Evolutionary conservation across 2,797 vertebrate species (phyloP).

Genomic region (Margarornis squamiger): DNA sequence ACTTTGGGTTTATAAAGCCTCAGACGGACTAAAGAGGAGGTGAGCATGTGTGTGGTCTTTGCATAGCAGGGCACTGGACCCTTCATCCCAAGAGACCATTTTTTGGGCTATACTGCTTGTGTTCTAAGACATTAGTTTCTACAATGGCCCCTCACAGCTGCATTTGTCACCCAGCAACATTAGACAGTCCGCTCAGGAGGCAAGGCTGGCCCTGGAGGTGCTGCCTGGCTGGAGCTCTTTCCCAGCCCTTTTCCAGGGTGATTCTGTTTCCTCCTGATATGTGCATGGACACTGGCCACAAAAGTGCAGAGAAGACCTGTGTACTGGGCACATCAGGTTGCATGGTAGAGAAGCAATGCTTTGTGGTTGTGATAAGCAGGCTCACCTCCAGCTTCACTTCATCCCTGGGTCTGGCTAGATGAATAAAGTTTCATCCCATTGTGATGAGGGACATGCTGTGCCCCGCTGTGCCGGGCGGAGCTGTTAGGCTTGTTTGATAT

Average conservation of each 20-base stretch:
- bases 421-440: neutral
- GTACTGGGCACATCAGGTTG: neutral
- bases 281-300: neutral
- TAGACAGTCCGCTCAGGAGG: neutral
- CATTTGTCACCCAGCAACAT: neutral
- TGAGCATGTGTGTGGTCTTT: neutral
- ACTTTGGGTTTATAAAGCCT: neutral
- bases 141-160: accelerated
- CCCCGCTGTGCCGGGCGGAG: neutral
- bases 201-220: neutral
- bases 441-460: neutral
- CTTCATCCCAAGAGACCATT: neutral
- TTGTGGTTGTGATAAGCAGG: neutral
- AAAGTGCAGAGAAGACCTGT: accelerated
- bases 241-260: neutral
- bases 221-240: neutral
- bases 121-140: neutral
- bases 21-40: accelerated
- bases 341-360: neutral
- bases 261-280: neutral
- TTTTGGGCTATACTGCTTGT: neutral
- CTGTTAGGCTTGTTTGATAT: neutral
- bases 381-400: neutral
- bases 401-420: neutral
- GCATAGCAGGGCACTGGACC: neutral